Conservation (phyloP, 2,113 vertebrate genomes). For the Chloroceryle aenea region DNA sequence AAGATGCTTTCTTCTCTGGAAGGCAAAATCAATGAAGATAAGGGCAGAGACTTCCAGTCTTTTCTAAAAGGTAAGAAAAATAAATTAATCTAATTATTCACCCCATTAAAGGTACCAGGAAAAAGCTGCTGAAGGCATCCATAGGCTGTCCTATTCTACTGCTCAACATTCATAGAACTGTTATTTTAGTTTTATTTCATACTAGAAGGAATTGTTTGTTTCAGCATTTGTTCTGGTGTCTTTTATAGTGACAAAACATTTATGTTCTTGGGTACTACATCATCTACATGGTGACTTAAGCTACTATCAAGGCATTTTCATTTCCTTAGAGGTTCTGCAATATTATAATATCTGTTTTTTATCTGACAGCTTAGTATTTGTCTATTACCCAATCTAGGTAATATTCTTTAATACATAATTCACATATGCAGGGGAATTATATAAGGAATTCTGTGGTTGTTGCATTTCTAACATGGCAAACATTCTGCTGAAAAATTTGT, state of each 20-base stretch:
- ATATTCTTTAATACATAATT: neutral
- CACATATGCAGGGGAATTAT: neutral
- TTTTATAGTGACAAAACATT: neutral
- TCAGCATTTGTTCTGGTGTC: neutral
- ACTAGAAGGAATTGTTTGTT: neutral
- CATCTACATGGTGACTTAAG: neutral
- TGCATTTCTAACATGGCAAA: neutral
- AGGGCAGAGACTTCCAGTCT: constrained; percentile 68
- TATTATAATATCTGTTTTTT: neutral
- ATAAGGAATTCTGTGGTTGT: neutral
- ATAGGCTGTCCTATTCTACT: neutral
- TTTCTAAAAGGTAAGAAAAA: constrained; percentile 81
- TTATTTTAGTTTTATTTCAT: neutral
- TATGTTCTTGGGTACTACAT: neutral
- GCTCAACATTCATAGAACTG: neutral
- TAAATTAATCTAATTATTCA: constrained; percentile 65
- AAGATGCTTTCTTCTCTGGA: constrained; percentile 74
- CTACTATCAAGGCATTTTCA: neutral
- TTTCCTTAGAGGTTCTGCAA: neutral
- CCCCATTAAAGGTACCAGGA: neutral
- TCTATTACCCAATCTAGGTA: neutral
- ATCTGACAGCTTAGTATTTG: neutral
- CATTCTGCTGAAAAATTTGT: neutral
- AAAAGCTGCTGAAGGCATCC: neutral
- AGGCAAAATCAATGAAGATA: constrained; percentile 79